phyloP scores from a whole-genome alignment of 1,140 invertebrate species.

The Telenomus remus region DNA sequence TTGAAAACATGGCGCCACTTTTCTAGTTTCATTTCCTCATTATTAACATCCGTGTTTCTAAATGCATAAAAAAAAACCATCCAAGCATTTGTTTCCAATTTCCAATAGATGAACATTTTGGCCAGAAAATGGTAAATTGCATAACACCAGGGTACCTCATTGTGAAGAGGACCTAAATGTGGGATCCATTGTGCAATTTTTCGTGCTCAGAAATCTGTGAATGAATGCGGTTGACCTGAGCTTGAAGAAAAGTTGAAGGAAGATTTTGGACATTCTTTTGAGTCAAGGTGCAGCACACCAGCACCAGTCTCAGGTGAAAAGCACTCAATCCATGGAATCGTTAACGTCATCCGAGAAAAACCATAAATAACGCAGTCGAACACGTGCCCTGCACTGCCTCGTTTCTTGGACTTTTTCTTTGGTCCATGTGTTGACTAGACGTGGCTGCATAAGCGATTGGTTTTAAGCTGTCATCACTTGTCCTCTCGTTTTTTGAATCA shows the following conservation, averaged over 20 bases:
- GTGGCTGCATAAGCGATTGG: no score
- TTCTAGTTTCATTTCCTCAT: not conserved
- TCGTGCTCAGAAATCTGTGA: slow-evolving; percentile 28
- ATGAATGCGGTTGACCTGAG: slow-evolving; percentile 42
- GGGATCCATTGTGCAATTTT: slow-evolving; percentile 46
- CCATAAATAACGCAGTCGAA: not conserved
- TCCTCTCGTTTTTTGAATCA: no score
- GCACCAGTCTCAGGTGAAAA: slow-evolving; percentile 37
- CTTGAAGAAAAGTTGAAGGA: slow-evolving; percentile 16
- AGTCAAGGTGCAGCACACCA: slow-evolving; percentile 16
- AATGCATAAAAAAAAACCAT: no score
- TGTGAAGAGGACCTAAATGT: slow-evolving; percentile 3
- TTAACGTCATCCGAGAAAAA: slow-evolving; percentile 17
- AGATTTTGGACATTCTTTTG: slow-evolving; percentile 29
- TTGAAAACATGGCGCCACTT: slow-evolving; percentile 9
- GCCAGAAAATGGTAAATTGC: no score
- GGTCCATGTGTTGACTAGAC: no score
- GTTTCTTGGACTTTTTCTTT: no score
- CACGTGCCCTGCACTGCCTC: not conserved
- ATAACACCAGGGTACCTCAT: no score
- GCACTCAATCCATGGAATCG: slow-evolving; percentile 24
- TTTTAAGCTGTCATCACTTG: no score
- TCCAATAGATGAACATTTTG: no score
- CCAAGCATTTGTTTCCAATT: no score
- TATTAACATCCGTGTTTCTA: no score